Evolutionary conservation across 2,797 vertebrate genomes (phyloP).

Genomic region (Lates japonicus): DNA sequence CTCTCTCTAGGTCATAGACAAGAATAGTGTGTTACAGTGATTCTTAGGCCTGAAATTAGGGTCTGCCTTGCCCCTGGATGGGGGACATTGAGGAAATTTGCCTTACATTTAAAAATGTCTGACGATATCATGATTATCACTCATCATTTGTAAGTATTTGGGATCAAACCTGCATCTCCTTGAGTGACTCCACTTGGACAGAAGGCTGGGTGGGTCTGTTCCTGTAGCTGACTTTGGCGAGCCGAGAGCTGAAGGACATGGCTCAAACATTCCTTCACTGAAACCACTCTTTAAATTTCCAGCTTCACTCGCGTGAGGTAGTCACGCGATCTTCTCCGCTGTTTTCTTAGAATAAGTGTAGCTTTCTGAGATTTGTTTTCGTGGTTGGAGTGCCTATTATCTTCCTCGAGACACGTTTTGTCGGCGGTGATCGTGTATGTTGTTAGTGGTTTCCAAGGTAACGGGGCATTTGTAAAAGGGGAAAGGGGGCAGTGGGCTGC

Average conservation of each 20-base stretch:
- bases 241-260: slow-evolving; percentile 74
- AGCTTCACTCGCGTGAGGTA: not conserved
- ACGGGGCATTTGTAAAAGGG: slow-evolving; percentile 37
- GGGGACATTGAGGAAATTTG: not conserved
- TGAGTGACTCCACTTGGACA: slow-evolving; percentile 70
- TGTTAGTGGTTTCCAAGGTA: slow-evolving; percentile 84
- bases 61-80: not conserved
- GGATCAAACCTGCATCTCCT: slow-evolving; percentile 82
- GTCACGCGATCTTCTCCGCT: no score
- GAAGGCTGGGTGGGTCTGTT: slow-evolving; percentile 58
- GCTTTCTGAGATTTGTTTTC: not conserved
- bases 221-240: slow-evolving; percentile 73
- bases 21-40: not conserved
- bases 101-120: not conserved
- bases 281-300: not conserved
- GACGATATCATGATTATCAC: not conserved
- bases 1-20: not conserved
- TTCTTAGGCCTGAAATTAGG: not conserved
- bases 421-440: slow-evolving; percentile 30
- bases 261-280: slow-evolving; percentile 46
- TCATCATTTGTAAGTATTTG: not conserved
- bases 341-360: not conserved
- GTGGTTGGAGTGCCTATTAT: not conserved
- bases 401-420: slow-evolving; percentile 2
- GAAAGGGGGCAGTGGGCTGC: slow-evolving; percentile 8